Percentiles rank a stretch among this genome's conserved stretches.
Evolutionary conservation across 1,140 invertebrate genomes (phyloP).

Genomic region (Cydia strobilella): DNA sequence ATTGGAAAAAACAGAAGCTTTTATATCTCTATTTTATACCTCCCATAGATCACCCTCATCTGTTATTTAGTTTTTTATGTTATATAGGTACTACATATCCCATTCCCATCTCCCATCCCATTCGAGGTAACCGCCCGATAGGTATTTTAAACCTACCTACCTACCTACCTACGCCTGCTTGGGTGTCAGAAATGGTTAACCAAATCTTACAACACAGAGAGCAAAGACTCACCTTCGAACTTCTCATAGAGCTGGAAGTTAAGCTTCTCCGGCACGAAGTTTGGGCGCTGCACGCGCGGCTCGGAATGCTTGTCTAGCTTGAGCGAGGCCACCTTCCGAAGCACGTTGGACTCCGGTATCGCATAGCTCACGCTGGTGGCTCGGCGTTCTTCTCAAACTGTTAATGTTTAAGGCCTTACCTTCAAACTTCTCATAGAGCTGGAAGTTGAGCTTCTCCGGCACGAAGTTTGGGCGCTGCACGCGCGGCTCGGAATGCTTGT

Average conservation of each 20-base stretch:
- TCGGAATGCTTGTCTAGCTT: slow-evolving; percentile 85
- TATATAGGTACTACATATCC: too few species aligned
- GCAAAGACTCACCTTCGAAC: slow-evolving; percentile 89
- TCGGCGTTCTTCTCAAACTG: slow-evolving; percentile 57
- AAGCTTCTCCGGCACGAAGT: slow-evolving; percentile 90
- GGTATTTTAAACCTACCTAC: too few species aligned
- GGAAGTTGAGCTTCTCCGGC: slow-evolving; percentile 91
- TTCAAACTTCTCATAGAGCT: slow-evolving; percentile 93
- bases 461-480: slow-evolving; percentile 86
- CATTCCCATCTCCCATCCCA: too few species aligned
- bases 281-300: slow-evolving; percentile 83
- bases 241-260: slow-evolving; percentile 92
- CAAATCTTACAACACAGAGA: too few species aligned
- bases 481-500: slow-evolving; percentile 82
- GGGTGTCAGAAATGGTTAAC: too few species aligned
- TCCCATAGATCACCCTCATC: too few species aligned
- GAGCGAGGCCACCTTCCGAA: slow-evolving; percentile 91
- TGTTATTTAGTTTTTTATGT: too few species aligned
- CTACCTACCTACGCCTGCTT: too few species aligned
- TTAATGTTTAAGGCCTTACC: slow-evolving; percentile 80
- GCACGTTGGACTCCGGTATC: slow-evolving; percentile 83
- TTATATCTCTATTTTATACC: too few species aligned
- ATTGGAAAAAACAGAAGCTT: neutral
- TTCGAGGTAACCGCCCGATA: too few species aligned
- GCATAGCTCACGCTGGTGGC: slow-evolving; percentile 67